Percentiles rank a stretch among this genome's conserved stretches.
phyloP scores from a whole-genome alignment of 1,140 invertebrate genomes.

The Halyomorpha halys region DNA sequence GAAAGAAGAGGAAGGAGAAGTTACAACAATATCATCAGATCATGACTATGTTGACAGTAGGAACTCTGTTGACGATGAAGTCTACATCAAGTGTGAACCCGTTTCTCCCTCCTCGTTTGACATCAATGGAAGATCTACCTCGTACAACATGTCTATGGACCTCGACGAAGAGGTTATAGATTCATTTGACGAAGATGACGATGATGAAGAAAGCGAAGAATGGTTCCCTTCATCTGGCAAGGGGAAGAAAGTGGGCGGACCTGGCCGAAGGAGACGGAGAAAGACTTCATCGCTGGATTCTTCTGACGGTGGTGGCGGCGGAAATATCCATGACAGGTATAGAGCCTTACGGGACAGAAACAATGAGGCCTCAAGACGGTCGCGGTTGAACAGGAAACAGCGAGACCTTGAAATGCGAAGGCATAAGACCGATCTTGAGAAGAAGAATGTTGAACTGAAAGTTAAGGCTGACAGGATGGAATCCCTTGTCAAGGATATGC shows the following conservation, averaged over 20 bases:
- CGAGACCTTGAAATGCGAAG: constrained; percentile 45
- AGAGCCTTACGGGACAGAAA: constrained; percentile 58
- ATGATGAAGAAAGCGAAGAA: not conserved
- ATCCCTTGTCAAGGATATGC: constrained; percentile 39
- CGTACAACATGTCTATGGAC: not conserved
- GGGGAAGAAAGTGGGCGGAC: not conserved
- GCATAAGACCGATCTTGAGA: constrained; percentile 36
- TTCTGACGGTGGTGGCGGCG: not conserved
- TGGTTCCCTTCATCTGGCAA: not conserved
- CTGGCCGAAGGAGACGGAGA: not conserved
- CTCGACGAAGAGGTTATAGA: not conserved
- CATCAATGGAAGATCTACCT: not conserved
- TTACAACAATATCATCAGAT: not conserved
- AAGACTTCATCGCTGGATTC: not conserved
- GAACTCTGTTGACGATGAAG: not conserved
- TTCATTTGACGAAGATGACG: not conserved
- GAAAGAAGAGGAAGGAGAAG: not conserved
- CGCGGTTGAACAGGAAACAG: constrained; percentile 56
- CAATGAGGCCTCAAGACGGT: constrained; percentile 62
- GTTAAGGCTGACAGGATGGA: constrained; percentile 42
- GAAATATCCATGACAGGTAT: constrained; percentile 38
- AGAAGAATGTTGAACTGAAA: constrained; percentile 38
- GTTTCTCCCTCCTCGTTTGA: not conserved
- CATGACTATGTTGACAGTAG: not conserved
- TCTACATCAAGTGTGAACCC: constrained; percentile 4